Evolutionary conservation across 2,113 vertebrate species (phyloP).

Genomic region (Phalacrocorax carbo): DNA sequence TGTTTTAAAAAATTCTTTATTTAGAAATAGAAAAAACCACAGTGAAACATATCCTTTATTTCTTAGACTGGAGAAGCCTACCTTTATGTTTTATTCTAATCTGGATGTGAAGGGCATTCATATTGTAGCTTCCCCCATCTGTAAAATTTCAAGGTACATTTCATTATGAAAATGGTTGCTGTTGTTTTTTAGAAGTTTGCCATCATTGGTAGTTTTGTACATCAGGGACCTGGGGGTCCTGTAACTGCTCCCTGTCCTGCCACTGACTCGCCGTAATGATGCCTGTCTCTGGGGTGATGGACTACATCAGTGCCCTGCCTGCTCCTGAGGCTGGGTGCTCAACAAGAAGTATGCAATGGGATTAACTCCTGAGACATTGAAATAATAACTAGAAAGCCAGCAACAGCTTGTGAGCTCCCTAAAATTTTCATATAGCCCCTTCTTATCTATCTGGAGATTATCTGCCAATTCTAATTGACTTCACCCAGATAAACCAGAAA

Average conservation of each 20-base stretch:
- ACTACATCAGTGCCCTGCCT: background rate
- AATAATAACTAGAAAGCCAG: background rate
- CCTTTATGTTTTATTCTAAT: background rate
- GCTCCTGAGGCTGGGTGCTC: background rate
- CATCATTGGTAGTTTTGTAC: background rate
- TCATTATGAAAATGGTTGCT: background rate
- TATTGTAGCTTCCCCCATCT: background rate
- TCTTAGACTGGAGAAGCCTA: background rate
- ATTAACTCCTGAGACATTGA: background rate
- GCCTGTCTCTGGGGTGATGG: background rate
- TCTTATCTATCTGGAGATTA: background rate
- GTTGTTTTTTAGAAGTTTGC: background rate
- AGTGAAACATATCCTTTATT: background rate
- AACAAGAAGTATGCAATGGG: rapidly evolving
- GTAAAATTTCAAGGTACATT: background rate
- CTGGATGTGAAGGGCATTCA: background rate
- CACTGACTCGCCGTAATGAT: background rate
- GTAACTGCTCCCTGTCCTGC: background rate
- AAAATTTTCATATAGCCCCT: background rate
- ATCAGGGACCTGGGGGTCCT: background rate
- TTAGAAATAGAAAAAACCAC: background rate
- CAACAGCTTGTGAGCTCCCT: background rate
- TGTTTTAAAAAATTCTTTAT: background rate
- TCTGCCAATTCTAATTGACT: background rate
- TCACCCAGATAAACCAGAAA: slow-evolving; percentile 4